Percentiles rank a stretch among this genome's conserved stretches.
Conservation (phyloP, 2,797 vertebrate genomes). For the Mus minutoides region DNA sequence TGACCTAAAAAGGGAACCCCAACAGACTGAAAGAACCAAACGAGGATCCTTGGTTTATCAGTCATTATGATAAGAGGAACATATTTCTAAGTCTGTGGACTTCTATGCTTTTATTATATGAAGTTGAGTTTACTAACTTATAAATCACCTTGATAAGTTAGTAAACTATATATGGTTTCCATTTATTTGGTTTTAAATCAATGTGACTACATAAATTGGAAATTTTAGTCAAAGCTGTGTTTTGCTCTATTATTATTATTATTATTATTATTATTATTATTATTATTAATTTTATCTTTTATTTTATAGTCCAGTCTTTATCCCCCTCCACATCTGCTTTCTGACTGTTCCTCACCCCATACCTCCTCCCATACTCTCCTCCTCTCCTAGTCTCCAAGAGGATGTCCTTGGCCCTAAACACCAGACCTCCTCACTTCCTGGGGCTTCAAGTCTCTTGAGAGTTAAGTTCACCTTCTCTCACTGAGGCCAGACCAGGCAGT, state of each 20-base stretch:
- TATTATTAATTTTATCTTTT: not conserved
- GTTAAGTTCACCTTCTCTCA: not conserved
- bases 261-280: not conserved
- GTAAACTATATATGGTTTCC: not conserved
- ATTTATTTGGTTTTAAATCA: not conserved
- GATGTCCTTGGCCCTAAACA: not conserved
- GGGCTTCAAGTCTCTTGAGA: not conserved
- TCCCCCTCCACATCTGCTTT: not conserved
- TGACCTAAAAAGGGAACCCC: not conserved
- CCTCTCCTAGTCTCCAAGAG: not conserved
- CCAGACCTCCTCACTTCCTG: not conserved
- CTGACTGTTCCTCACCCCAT: not conserved
- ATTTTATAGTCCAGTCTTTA: not conserved
- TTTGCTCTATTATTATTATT: not conserved
- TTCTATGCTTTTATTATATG: not conserved
- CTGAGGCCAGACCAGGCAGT: not conserved
- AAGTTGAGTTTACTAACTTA: not conserved
- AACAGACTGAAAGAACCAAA: not conserved
- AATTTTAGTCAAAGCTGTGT: not conserved
- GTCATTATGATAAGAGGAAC: not conserved
- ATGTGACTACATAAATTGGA: conserved; percentile 24
- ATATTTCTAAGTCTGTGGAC: not conserved
- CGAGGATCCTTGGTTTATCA: not conserved
- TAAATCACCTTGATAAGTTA: not conserved
- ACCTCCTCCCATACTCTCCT: not conserved